These are phyloP conservation scores for Nephrotoma flavescens DNA, from an alignment of 2,888 invertebrate genomes.

Conservation along the genomic window DNA sequence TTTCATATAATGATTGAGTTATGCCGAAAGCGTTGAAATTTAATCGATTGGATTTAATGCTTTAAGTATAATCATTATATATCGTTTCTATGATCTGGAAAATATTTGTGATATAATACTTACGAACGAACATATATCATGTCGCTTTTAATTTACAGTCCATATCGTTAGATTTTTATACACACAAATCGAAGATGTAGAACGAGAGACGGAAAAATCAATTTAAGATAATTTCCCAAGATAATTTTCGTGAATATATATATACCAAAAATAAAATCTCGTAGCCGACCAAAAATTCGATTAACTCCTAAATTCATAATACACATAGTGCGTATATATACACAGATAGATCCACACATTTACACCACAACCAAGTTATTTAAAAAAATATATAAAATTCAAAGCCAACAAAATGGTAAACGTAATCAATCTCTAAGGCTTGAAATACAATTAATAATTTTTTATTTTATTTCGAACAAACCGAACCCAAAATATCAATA, in stretches of 20 bases:
- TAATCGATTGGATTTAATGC: background rate
- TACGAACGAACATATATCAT: background rate
- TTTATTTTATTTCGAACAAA: background rate
- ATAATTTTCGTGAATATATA: background rate
- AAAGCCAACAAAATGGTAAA: background rate
- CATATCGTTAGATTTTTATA: background rate
- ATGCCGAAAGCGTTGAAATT: background rate
- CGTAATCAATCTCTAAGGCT: background rate
- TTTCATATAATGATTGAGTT: background rate
- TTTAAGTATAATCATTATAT: background rate
- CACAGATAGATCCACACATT: too few relatives aligned
- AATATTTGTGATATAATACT: background rate
- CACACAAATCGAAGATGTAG: background rate
- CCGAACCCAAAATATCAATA: background rate
- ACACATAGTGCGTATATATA: background rate
- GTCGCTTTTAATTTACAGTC: background rate
- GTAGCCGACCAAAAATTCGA: background rate
- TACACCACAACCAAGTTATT: background rate
- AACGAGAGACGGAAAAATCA: background rate
- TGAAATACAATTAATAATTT: background rate
- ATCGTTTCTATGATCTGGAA: background rate
- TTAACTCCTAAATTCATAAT: background rate
- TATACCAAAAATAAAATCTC: background rate
- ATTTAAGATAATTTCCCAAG: background rate
- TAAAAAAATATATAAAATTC: background rate